Base-by-base conservation (phyloP, 2,888 invertebrate genomes). In the Endotricha flammealis region DNA sequence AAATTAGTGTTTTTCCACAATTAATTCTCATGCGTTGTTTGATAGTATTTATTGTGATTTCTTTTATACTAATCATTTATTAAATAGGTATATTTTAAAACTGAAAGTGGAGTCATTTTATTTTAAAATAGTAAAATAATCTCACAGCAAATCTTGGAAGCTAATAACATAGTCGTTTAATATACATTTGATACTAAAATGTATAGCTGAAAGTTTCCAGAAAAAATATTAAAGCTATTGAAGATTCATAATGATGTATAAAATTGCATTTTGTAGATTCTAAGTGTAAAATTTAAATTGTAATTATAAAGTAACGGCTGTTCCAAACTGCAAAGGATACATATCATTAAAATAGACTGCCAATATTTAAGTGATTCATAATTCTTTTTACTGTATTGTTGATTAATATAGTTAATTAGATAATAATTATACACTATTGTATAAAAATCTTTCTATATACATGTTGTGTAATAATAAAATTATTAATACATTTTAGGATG, bases 321-420 rank as follows among this genome's bases (percentile, higher is more conserved):
- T 85, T 86, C 82, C 80, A 81, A 82, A 79, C 70, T 72, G 83
- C 76, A 86, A 86, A 77, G 64, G 75, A 86, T 83, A 86, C 85
- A 86, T 86, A 86, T 86, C 86, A 86, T 80, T 81, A 81, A 56
- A 74, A 85, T 85, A 86, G 86, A 86, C 86, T 86, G 86, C 83
- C 82, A 83, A 69, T 71, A 62, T 63, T 55, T 73, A 73, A 73
- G 75, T 72, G 68, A 79, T 72, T 75, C 74, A 62, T 80, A 81
- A 78, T 78, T 82, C 68, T 80, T 85, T 70, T 83, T 85, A 85
- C 74, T 75, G 64, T 77, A 81, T 75, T 86, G 83, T 85, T 85
- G 83, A 79, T 66, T 74, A 75, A 66, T 71, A 77, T 77, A 80
- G 79, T 62, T 74, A 68, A 62, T 63, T 79, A 83, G 77, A 62